Evolutionary conservation across 2,113 vertebrate species (phyloP).

Genomic region (Macaca mulatta): DNA sequence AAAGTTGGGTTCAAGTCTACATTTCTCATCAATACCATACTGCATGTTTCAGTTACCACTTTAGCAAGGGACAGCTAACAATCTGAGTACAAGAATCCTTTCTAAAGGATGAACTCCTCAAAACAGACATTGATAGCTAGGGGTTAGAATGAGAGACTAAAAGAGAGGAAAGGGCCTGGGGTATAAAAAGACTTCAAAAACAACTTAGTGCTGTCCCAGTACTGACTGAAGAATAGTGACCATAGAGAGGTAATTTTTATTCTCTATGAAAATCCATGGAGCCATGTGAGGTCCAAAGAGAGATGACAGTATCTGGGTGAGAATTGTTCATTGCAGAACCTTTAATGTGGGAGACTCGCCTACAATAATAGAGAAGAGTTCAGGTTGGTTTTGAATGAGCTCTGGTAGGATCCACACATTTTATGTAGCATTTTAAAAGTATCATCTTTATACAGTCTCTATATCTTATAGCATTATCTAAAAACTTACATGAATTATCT

Average conservation of each 20-base stretch:
- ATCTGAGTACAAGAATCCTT: not conserved
- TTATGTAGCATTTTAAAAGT: conserved; percentile 12
- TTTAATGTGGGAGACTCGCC: not conserved
- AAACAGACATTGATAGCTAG: not conserved
- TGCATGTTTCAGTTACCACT: not conserved
- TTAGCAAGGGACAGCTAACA: not conserved
- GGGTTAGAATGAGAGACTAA: not conserved
- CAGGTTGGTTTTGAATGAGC: not conserved
- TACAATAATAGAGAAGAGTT: not conserved
- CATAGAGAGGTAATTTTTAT: not conserved
- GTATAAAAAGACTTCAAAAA: not conserved
- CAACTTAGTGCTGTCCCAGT: not conserved
- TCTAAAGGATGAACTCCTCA: not conserved
- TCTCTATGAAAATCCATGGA: conserved; percentile 23
- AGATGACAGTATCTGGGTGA: not conserved
- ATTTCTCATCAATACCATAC: not conserved
- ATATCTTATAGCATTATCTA: not conserved
- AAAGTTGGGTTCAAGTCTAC: not conserved
- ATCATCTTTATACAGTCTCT: not conserved
- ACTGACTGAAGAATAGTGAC: not conserved
- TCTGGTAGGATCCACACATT: not conserved
- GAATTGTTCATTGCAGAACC: not conserved
- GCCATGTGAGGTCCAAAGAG: not conserved
- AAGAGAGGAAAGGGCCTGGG: not conserved
- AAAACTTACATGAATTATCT: not conserved